Evolutionary conservation across 2,888 invertebrate genomes (phyloP), one percentile per base, ranked within the genome.

Genomic region (Ptilodon capucinus): DNA sequence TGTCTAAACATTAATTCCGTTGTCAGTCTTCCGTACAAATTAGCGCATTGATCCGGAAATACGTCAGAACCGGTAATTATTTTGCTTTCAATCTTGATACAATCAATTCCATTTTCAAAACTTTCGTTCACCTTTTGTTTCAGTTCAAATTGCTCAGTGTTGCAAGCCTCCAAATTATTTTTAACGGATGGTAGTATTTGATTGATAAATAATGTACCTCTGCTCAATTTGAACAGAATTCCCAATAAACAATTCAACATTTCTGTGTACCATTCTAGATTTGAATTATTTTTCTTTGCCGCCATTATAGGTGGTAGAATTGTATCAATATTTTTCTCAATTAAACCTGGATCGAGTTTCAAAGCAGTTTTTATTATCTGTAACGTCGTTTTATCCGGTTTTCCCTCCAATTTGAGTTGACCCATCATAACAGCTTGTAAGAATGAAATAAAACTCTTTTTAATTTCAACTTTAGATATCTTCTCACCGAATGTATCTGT

Each of bases 1-100:
- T 91, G 91, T 46, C 91, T 79, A 30, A 89, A 91, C 86, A 91
- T 84, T 21, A 91, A 60, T 48, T 91, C 90, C 0, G 84, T 83
- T 4, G 86, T 86, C 44, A 86, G 60, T 49, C 76, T 86, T 2
- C 91, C 91, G 71, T 83, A 91, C 13, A 71, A 57, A 42, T 81
- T 72, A 0, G 86, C 64, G 74, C 87, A 84, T 48, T 81, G 74
- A 34, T 65, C 32, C 1, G 91, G 89, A 48, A 91, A 80, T 9
- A 91, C 48, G 60, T 91, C 90, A 47, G 57, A 54, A 1, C 79
- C 81, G 1, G 64, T 75, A n/a, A 90, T 71, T 19, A 86, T 68
- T 73, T 87, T 89, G 45, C 49, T 74, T 44, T 59, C 71, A 0
- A 80, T 46, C 49, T 84, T 86, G 11, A 79, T 75, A 68, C 50